phyloP scores from a whole-genome alignment of 2,113 vertebrate species.

The Clarias batrachus region DNA sequence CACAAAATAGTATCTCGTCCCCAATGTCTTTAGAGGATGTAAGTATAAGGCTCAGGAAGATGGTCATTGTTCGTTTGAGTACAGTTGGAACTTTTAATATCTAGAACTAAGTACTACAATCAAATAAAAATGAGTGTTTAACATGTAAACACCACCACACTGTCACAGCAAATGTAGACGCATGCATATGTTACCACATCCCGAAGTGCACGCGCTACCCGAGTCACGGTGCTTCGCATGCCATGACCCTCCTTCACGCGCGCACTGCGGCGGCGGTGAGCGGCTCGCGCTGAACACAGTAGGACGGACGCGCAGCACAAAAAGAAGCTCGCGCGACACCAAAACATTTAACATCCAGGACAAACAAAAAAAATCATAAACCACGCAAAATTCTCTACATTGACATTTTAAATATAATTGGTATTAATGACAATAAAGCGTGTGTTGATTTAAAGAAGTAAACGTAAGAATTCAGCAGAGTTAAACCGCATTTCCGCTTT shows the following conservation, averaged over 20 bases:
- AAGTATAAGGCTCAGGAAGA: too few species aligned
- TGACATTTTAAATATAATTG: not conserved
- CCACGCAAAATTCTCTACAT: not conserved
- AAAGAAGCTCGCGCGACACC: not conserved
- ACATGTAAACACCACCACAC: not conserved
- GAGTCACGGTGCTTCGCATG: not conserved
- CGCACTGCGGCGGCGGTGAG: not conserved
- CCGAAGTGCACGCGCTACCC: not conserved
- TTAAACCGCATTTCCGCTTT: constrained; percentile 11
- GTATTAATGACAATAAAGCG: not conserved
- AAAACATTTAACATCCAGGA: constrained; percentile 8
- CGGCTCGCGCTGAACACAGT: not conserved
- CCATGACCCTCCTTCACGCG: not conserved
- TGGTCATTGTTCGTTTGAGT: not conserved
- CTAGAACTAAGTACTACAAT: not conserved
- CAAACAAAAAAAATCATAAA: not conserved
- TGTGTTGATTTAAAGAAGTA: not conserved
- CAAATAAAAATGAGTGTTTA: not conserved
- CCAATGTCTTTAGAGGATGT: too few species aligned
- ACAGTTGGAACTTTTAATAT: not conserved
- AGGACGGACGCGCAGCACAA: not conserved
- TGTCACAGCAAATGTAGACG: not conserved
- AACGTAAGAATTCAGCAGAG: not conserved
- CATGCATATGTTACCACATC: not conserved
- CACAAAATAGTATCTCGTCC: too few species aligned